A percentile compares a stretch with the other conserved stretches of the same genome.
These are phyloP conservation scores for Nothoprocta pentlandii DNA, from an alignment of 2,113 vertebrate genomes.

Conservation along the genomic window DNA sequence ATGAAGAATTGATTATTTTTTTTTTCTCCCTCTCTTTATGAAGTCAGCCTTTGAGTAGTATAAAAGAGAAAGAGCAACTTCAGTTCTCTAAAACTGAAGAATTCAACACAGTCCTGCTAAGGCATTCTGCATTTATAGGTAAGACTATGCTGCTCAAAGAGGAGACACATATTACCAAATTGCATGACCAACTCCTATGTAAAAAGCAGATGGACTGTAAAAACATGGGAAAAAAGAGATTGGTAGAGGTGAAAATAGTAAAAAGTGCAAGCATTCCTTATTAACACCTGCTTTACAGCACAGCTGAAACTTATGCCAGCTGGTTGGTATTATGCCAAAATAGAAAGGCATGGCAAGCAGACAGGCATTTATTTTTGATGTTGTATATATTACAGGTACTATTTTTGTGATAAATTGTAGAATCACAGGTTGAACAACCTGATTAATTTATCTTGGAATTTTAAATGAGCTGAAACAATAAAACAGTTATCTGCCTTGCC, in stretches of 20 bases:
- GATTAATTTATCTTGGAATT: not conserved
- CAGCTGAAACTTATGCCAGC: not conserved
- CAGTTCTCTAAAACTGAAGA: not conserved
- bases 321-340: not conserved
- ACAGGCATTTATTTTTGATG: not conserved
- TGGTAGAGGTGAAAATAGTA: not conserved
- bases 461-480: not conserved
- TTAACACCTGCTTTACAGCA: not conserved
- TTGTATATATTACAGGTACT: not conserved
- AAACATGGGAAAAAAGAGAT: not conserved
- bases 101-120: not conserved
- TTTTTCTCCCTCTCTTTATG: not conserved
- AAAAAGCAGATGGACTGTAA: not conserved
- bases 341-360: not conserved
- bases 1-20: not conserved
- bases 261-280: not conserved
- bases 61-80: not conserved
- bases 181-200: not conserved
- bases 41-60: fast-evolving
- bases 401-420: not conserved
- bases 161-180: not conserved
- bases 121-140: not conserved
- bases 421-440: not conserved
- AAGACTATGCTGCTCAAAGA: not conserved
- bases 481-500: not conserved